phyloP scores from a whole-genome alignment of 2,888 invertebrate species.

The Ichneumoninae sp. region DNA sequence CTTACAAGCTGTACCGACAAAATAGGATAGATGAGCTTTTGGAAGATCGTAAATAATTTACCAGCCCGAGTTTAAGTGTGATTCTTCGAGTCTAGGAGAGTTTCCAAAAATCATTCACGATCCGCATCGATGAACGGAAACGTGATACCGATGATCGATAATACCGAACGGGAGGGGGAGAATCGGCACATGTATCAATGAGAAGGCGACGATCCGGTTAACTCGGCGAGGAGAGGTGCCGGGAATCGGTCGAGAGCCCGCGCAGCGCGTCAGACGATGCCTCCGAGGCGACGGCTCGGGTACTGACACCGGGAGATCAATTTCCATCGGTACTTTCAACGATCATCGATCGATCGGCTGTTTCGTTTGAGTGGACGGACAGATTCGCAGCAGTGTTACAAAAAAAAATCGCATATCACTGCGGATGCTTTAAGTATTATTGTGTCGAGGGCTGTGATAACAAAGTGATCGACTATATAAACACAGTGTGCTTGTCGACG shows the following conservation, averaged over 20 bases:
- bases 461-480: background rate
- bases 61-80: background rate
- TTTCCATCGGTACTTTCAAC: background rate
- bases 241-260: constrained; percentile 39
- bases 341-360: background rate
- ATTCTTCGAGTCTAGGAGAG: background rate
- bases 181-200: constrained; percentile 39
- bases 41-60: background rate
- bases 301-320: background rate
- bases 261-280: constrained; percentile 46
- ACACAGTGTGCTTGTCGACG: background rate
- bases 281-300: constrained; percentile 40
- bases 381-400: background rate
- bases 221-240: constrained; percentile 27
- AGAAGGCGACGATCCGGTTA: constrained; percentile 56
- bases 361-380: background rate
- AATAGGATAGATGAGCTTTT: background rate
- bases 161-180: constrained; percentile 30
- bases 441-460: constrained; percentile 5
- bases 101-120: constrained; percentile 12
- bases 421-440: background rate
- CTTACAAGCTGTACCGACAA: background rate
- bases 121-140: constrained; percentile 43
- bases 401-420: background rate
- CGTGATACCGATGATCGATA: constrained; percentile 65